phyloP scores from a whole-genome alignment of 2,113 vertebrate species.

The Bambusicola thoracicus region DNA sequence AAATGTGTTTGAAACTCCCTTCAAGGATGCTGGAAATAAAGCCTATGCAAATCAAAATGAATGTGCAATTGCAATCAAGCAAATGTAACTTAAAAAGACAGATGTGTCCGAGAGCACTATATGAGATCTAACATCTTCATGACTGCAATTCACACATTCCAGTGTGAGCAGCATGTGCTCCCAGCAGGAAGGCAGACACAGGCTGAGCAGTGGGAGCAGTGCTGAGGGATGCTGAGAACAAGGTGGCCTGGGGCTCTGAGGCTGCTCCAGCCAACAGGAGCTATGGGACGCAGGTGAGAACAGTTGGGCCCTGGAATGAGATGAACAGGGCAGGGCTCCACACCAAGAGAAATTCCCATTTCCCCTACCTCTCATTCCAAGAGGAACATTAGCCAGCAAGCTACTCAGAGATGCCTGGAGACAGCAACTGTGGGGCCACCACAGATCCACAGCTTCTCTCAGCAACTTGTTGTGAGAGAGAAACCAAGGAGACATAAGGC shows the following conservation, averaged over 20 bases:
- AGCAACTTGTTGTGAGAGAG: neutral
- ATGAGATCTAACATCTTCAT: neutral
- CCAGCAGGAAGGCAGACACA: neutral
- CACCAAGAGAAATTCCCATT: neutral
- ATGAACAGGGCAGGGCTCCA: neutral
- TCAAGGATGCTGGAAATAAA: conserved; percentile 1
- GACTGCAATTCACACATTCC: neutral
- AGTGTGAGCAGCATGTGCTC: too few relatives aligned
- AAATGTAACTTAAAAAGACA: neutral
- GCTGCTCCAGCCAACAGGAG: neutral
- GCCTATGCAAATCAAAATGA: neutral
- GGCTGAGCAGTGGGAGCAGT: neutral
- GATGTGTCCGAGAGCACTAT: neutral
- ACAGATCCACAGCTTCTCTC: neutral
- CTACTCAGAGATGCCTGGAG: neutral
- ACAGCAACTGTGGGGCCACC: neutral
- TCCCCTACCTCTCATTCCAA: neutral
- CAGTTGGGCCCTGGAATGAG: neutral
- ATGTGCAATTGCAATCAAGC: neutral
- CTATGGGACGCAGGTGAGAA: neutral
- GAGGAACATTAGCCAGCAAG: neutral
- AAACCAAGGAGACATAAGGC: neutral
- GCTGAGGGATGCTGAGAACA: neutral
- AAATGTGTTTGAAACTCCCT: neutral
- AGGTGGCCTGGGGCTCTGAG: neutral